Base-by-base conservation (phyloP, 2,888 invertebrate species). In the Tinea trinotella region DNA sequence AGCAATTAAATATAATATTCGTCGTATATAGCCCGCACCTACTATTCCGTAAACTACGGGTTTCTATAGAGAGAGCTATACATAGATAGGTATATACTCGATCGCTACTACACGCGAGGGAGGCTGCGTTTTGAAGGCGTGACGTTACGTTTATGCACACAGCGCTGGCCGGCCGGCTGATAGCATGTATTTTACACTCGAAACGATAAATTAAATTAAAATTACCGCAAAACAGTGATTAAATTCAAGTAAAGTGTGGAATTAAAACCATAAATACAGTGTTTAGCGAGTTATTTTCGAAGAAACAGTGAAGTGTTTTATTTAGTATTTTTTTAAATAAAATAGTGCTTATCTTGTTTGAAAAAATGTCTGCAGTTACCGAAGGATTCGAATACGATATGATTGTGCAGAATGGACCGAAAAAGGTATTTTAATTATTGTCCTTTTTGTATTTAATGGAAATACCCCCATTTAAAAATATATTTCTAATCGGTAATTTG, bases 371-470 rank as follows among this genome's bases (percentile, higher is more conserved):
- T 58, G 71, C 78, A 55, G 62, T 62, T 20, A 50, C 50, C 60
- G 90, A 89, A 76, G 90, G 89, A 67, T 82, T 89, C 76, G 90
- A 90, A 82, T 89, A 90, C 76, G 90, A 90, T 67, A 88, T 84
- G 73, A 87, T 88, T 63, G 87, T 88, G 64, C 89, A 89, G 71
- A 89, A 88, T 76, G 90, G 89, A 64, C 90, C 90, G 56, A 87
- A 87, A 82, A 90, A 89, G 88, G 90, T 90, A 73, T n/a, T 12
- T 24, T 3, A 10, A 13, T 49, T 20, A 20, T 20, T 20, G 6
- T 13, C 88, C 86, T 80, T 44, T 36, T 60, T 54, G 60, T 30
- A 30, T 7, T 30, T 30, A 30, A 10, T 64, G 64, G 54, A 56
- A 54, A 56, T 55, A 54, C 50, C 22, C 19, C 35, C 24, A 50